Conservation (phyloP, 1,140 invertebrate species). For the Panagrolaimus sp. region DNA sequence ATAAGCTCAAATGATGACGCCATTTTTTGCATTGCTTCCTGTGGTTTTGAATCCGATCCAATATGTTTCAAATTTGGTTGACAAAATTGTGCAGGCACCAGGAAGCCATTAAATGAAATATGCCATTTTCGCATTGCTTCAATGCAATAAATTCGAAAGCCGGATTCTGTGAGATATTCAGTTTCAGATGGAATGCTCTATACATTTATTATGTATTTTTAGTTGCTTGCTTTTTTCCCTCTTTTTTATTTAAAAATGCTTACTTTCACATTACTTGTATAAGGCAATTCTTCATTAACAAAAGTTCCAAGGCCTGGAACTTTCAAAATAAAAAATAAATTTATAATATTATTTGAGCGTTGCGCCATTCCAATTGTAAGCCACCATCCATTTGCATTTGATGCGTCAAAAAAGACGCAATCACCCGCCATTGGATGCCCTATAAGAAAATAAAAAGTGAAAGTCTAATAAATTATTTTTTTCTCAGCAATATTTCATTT, state of each 20-base stretch:
- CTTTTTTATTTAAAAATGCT: conserved; percentile 6
- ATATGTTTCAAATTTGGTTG: conserved; percentile 23
- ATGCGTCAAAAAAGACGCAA: conserved; percentile 49
- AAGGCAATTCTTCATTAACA: conserved; percentile 40
- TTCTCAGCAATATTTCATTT: neutral
- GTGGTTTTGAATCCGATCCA: conserved; percentile 26
- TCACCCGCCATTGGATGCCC: conserved; percentile 28
- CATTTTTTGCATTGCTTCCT: conserved; percentile 20
- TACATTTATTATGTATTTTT: conserved; percentile 19
- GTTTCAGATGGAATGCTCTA: conserved; percentile 5
- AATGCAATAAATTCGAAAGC: conserved; percentile 38
- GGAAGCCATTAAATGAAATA: conserved; percentile 37
- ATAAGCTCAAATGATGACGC: conserved; percentile 38
- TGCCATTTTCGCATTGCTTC: conserved; percentile 49
- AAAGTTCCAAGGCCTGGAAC: conserved; percentile 49
- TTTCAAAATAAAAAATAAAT: conserved; percentile 48
- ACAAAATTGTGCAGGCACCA: conserved; percentile 23
- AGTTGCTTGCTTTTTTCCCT: conserved; percentile 10
- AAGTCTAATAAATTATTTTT: neutral
- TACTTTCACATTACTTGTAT: conserved; percentile 46
- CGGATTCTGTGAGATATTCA: conserved; percentile 40
- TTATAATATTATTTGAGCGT: conserved; percentile 42
- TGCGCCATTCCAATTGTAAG: conserved; percentile 52
- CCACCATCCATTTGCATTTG: conserved; percentile 46
- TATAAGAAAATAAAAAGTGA: conserved; percentile 8